Conservation (phyloP, 1,140 invertebrate genomes). For the Cydia strobilella region DNA sequence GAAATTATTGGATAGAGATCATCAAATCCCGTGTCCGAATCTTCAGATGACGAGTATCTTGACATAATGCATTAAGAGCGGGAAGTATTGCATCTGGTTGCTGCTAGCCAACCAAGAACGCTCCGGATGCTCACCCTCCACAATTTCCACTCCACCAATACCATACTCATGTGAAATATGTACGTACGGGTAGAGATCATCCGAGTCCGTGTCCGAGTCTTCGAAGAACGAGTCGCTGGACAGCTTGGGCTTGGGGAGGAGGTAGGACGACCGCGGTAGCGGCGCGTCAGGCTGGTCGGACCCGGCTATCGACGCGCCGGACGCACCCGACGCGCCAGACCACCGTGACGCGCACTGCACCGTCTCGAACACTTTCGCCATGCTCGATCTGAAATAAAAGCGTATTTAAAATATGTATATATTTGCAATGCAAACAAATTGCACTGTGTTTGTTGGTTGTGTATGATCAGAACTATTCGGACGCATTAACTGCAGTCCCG, state of each 20-base stretch:
- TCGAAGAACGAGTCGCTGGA: constrained; percentile 75
- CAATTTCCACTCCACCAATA: neutral
- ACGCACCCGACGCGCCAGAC: constrained; percentile 73
- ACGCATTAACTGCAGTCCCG: neutral
- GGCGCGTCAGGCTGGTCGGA: constrained; percentile 61
- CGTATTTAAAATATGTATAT: too few species aligned
- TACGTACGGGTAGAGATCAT: constrained; percentile 86
- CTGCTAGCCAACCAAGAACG: neutral
- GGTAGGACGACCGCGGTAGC: constrained; percentile 46
- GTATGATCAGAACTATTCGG: neutral
- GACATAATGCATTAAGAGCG: too few species aligned
- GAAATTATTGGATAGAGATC: too few species aligned
- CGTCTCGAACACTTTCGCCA: constrained; percentile 91
- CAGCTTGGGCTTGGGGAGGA: constrained; percentile 56
- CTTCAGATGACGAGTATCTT: too few species aligned
- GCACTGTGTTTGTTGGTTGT: too few species aligned
- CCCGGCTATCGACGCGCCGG: constrained; percentile 75
- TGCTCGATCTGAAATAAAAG: constrained; percentile 82
- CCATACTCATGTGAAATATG: neutral
- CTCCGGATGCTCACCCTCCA: neutral
- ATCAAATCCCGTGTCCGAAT: too few species aligned
- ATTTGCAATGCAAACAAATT: too few species aligned
- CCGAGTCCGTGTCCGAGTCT: constrained; percentile 81
- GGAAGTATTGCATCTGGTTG: too few species aligned
- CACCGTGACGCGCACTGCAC: constrained; percentile 87